Evolutionary conservation across 2,888 invertebrate genomes (phyloP).

Genomic region (Girardia tigrina): DNA sequence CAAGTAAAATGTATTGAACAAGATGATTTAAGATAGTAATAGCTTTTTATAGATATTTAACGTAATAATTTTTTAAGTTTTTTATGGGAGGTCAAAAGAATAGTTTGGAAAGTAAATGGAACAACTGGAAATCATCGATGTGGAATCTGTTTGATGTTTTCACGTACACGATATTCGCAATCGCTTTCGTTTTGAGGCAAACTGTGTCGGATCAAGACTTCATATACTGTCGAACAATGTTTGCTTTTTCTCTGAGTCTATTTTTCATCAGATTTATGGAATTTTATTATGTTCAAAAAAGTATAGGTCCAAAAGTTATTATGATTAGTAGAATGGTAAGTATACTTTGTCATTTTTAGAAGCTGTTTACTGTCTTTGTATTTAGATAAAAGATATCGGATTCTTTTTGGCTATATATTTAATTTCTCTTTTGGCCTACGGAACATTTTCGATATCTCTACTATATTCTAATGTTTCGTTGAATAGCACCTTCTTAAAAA

Average conservation of each 20-base stretch:
- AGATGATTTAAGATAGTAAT: no score
- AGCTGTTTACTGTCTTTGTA: background rate
- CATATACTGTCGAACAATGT: constrained; percentile 42
- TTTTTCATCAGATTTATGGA: constrained; percentile 47
- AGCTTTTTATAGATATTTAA: no score
- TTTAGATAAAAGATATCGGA: background rate
- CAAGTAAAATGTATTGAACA: no score
- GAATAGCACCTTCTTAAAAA: background rate
- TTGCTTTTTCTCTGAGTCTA: constrained; percentile 44
- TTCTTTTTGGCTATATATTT: constrained; percentile 1
- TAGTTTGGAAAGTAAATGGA: background rate
- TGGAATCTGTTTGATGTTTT: constrained; percentile 47
- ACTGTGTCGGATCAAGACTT: constrained; percentile 40
- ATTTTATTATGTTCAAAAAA: constrained; percentile 45
- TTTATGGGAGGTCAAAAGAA: background rate
- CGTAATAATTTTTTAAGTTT: background rate
- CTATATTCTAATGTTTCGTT: background rate
- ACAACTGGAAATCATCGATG: constrained; percentile 32
- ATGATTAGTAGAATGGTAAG: constrained; percentile 49
- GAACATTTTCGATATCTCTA: background rate
- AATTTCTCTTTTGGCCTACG: background rate
- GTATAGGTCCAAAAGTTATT: constrained; percentile 50
- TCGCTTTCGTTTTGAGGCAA: constrained; percentile 43
- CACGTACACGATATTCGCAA: constrained; percentile 43
- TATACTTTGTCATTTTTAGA: background rate